Base-by-base conservation (phyloP, 2,888 invertebrate species). In the Melikaiella ostensackeni region DNA sequence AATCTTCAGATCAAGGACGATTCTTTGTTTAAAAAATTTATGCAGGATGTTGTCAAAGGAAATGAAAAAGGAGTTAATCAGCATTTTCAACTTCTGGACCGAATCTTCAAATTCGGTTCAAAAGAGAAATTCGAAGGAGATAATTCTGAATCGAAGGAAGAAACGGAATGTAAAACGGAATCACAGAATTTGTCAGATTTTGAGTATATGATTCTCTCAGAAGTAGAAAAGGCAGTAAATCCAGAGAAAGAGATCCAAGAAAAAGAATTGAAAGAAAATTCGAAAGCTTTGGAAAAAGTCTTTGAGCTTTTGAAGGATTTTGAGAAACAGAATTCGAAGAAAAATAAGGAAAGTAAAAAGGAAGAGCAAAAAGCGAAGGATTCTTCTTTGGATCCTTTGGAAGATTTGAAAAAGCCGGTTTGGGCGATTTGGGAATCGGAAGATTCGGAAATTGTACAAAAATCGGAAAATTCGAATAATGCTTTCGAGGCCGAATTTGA, bases 131-230 rank as follows among this genome's bases (percentile, higher is more conserved):
- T 33, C 1, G 30, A 75, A 6, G n/a, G 21, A 19, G 19, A 77
- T n/a, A 1, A 13, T 57, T 11, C 13, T 9, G 13, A 57, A 24
- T 21, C 50, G 7, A 77, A 78, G 30, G 79, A 82, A n/a, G 50
- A 27, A 27, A 78, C 76, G 9, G 79, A 84, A 55, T 38, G 74
- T 8, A 62, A 74, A 27, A n/a, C 33, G 21, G 79, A 83, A 11
- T 81, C 78, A 59, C 81, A 84, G 57, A 57, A 27, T 6, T 24
- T 57, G 13, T 8, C 57, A 19, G 80, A 87, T 50, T 84, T 85
- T 35, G 84, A 87, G 75, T 78, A 84, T 30, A 84, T 84, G 55
- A 76, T 87, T 76, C 66, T 86, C 46, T 80, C 76, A 9, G 82
- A 88, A 79, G 80, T 87, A 35, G 83, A 83, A 61, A 84, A 83